These are phyloP conservation scores for Lucifuga dentata DNA, from an alignment of 2,113 vertebrate genomes.

Conservation along the genomic window DNA sequence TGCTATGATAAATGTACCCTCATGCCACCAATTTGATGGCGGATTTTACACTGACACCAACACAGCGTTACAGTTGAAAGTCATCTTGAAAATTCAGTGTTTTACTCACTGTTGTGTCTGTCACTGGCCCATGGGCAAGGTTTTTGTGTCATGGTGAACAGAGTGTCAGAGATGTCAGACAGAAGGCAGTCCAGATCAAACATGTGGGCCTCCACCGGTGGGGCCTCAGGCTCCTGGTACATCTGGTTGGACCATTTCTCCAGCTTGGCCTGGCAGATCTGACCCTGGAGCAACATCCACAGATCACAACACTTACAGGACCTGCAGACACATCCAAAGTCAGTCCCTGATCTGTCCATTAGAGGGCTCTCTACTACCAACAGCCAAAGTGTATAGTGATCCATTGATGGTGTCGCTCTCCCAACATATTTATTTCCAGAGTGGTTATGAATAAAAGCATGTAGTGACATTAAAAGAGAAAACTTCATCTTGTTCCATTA, in stretches of 20 bases:
- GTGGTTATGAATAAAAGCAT: not conserved
- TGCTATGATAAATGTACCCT: not conserved
- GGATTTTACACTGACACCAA: not conserved
- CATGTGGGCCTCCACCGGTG: slow-evolving; percentile 87
- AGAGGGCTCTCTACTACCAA: slow-evolving; percentile 29
- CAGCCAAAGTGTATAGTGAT: not conserved
- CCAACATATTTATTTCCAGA: not conserved
- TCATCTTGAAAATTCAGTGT: not conserved
- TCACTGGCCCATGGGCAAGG: slow-evolving; percentile 79
- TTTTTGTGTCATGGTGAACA: slow-evolving; percentile 97
- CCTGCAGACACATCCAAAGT: not conserved
- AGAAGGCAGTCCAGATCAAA: slow-evolving; percentile 94
- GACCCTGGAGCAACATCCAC: slow-evolving; percentile 77
- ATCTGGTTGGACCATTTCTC: slow-evolving; percentile 92
- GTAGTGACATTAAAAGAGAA: too few relatives aligned
- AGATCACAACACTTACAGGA: slow-evolving; percentile 1
- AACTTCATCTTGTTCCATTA: too few relatives aligned
- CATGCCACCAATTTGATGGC: not conserved
- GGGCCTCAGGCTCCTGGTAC: slow-evolving; percentile 87
- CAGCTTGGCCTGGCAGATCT: slow-evolving; percentile 81
- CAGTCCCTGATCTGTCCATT: slow-evolving; percentile 7
- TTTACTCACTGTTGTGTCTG: slow-evolving; percentile 85
- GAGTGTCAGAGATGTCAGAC: slow-evolving; percentile 96
- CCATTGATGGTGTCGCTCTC: slow-evolving; percentile 15
- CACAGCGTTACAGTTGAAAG: not conserved